A percentile compares a stretch with the other conserved stretches of the same genome.
These are phyloP conservation scores for Gryon sp. DNA, from an alignment of 1,140 invertebrate species.

Conservation along the genomic window DNA sequence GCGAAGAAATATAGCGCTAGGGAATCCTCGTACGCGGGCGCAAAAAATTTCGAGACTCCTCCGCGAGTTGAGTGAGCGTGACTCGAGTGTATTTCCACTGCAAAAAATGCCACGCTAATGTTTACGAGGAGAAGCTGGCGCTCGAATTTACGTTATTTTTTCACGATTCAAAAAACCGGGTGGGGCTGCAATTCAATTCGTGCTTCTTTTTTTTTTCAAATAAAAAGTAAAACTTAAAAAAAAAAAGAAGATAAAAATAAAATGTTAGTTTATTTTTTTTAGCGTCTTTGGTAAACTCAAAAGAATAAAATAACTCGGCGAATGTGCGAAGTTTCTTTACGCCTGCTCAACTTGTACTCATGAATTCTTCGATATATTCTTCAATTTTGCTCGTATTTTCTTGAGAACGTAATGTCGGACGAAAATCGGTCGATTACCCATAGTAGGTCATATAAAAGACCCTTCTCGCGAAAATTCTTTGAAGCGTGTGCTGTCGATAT, in stretches of 20 bases:
- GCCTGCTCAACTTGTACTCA: not conserved
- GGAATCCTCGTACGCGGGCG: slow-evolving; percentile 31
- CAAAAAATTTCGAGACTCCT: slow-evolving; percentile 58
- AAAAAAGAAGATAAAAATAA: too few relatives aligned
- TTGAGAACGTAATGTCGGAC: slow-evolving; percentile 68
- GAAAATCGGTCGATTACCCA: slow-evolving; percentile 73
- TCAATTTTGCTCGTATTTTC: slow-evolving; percentile 46
- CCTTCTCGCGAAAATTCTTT: slow-evolving; percentile 70
- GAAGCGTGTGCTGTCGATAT: slow-evolving; percentile 66
- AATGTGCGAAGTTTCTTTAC: slow-evolving; percentile 11
- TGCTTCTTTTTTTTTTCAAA: too few relatives aligned
- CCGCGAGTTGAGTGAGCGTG: slow-evolving; percentile 60
- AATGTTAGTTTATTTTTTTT: too few relatives aligned
- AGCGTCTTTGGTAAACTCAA: too few relatives aligned
- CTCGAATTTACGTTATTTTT: slow-evolving; percentile 12
- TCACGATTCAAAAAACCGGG: not conserved
- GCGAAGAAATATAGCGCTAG: slow-evolving; percentile 46
- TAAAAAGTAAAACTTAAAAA: too few relatives aligned
- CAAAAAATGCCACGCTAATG: slow-evolving; percentile 35
- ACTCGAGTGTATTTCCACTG: slow-evolving; percentile 56
- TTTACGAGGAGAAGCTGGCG: slow-evolving; percentile 30
- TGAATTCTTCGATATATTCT: slow-evolving; percentile 38
- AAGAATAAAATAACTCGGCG: slow-evolving; percentile 7
- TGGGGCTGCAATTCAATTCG: not conserved
- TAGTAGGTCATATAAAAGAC: slow-evolving; percentile 64